Evolutionary conservation across 2,797 vertebrate genomes (phyloP), one percentile per base, ranked within the genome.

Genomic region (Dromococcyx pavoninus): DNA sequence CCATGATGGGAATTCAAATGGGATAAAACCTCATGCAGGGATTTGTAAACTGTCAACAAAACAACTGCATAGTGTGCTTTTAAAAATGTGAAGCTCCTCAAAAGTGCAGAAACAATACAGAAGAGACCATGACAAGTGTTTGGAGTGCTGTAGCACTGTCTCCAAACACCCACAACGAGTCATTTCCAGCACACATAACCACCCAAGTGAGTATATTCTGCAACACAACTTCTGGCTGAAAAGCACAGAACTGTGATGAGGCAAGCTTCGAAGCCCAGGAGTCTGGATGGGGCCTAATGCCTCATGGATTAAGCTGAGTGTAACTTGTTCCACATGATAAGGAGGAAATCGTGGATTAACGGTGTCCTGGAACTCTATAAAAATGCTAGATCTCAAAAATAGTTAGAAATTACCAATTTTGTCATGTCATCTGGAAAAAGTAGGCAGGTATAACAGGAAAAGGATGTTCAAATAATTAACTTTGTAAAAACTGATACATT

Each of bases 141-240:
- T 60, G 46, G 33, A 25, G 16, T 10, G 22, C n/a, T 24, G 24
- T 4, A 65, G 32, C 12, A 37, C 25, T 30, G 32, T 17, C 19
- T 58, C 43, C 24, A 61, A 60, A 75, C 27, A 3, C 11, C 10
- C 14, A 39, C 3, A 4, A 23, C 32, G 43, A 28, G 71, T 17
- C 17, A 50, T 69, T 57, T 56, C 43, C 57, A 35, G 56, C 62
- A 35, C 15, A 19, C 22, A 17, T 56, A 1, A 1, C 9, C 18
- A 32, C 18, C 18, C 0, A 1, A 27, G 32, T 1, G 0, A 39
- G 9, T 16, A 8, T 30, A 25, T 33, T 67, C 30, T 35, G 25
- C 54, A 67, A 33, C 30, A 35, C 16, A 50, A 8, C 28, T n/a
- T 53, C 33, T 35, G 17, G 27, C 5, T 41, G 10, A 18, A 82